phyloP scores from a whole-genome alignment of 2,888 invertebrate genomes.

The Cantharis lateralis region DNA sequence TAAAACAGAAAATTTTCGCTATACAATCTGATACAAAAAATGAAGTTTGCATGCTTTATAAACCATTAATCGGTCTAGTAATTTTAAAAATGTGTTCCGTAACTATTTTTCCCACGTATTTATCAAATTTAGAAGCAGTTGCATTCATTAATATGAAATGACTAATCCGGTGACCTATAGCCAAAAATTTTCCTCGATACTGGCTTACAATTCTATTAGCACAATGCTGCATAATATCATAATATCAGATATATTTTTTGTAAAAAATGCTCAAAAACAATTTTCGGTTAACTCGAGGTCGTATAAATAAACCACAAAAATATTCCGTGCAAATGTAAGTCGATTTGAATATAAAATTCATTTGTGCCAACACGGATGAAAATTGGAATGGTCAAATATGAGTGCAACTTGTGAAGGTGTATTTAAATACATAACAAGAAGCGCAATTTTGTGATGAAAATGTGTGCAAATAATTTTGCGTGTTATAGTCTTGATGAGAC shows the following conservation, averaged over 20 bases:
- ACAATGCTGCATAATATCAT: no score
- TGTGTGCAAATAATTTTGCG: background rate
- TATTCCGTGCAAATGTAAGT: background rate
- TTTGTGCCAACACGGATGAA: background rate
- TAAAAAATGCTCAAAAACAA: background rate
- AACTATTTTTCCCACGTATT: background rate
- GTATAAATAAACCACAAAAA: background rate
- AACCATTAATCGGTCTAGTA: background rate
- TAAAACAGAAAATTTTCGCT: no score
- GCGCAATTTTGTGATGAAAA: background rate
- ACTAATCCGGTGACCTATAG: background rate
- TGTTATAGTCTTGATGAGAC: background rate
- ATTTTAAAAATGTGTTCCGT: background rate
- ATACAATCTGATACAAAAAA: background rate
- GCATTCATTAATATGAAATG: background rate
- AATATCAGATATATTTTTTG: background rate
- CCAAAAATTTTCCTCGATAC: background rate
- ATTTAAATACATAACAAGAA: background rate
- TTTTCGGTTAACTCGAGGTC: background rate
- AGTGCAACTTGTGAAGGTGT: background rate
- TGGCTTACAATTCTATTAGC: background rate
- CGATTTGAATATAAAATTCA: background rate
- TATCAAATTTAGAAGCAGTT: background rate
- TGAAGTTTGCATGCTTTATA: background rate
- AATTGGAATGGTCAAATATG: background rate